Evolutionary conservation across 2,113 vertebrate genomes (phyloP).

Genomic region (Elephas maximus): DNA sequence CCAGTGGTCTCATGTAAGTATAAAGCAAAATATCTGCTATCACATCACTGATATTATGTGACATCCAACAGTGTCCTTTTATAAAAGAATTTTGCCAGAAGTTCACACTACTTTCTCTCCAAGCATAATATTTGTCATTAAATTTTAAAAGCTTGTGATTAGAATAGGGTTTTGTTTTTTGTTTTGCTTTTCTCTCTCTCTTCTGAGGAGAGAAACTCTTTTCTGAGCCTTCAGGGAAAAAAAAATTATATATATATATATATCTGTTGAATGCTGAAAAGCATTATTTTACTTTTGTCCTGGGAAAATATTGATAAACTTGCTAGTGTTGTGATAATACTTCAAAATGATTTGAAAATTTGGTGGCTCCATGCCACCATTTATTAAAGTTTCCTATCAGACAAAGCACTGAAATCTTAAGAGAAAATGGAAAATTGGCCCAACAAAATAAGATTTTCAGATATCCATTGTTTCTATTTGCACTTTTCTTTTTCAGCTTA

Average conservation of each 20-base stretch:
- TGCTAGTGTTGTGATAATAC: background rate
- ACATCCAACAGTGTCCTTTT: background rate
- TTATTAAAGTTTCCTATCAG: slow-evolving; percentile 3
- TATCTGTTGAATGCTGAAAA: background rate
- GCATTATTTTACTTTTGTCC: slow-evolving; percentile 2
- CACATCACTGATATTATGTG: background rate
- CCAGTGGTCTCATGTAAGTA: background rate
- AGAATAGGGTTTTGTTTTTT: background rate
- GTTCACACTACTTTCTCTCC: background rate
- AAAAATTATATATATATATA: background rate
- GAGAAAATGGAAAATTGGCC: background rate
- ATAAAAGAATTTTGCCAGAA: background rate
- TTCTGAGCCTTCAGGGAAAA: slow-evolving; percentile 41
- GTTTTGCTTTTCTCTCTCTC: background rate
- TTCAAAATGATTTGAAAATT: slow-evolving; percentile 19
- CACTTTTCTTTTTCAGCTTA: slow-evolving; percentile 31
- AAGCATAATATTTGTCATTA: slow-evolving; percentile 33
- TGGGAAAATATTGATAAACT: background rate
- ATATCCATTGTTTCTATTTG: slow-evolving; percentile 1
- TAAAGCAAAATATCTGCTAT: background rate
- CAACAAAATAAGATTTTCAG: slow-evolving; percentile 55
- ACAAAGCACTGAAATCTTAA: slow-evolving; percentile 11
- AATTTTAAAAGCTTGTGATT: slow-evolving; percentile 25
- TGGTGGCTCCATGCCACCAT: background rate
- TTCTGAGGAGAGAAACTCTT: background rate